Conservation (phyloP, 2,888 invertebrate species). For the Anarsia innoxiella region DNA sequence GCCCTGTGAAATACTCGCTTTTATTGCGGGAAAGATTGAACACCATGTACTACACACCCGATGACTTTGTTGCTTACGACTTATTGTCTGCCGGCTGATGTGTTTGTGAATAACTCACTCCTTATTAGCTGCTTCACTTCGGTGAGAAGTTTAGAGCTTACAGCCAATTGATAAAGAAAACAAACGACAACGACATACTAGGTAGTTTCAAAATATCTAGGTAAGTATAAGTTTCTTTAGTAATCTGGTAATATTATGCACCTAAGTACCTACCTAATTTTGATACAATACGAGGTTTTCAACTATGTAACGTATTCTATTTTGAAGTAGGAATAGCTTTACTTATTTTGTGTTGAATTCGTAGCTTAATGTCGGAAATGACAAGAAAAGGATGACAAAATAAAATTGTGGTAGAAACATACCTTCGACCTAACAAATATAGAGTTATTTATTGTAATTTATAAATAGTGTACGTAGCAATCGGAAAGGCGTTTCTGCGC, state of each 20-base stretch:
- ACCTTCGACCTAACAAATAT: too few relatives aligned
- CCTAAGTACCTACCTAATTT: too few relatives aligned
- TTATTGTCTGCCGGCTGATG: conserved; percentile 17
- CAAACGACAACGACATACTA: too few relatives aligned
- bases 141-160: too few relatives aligned
- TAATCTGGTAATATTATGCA: too few relatives aligned
- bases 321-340: too few relatives aligned
- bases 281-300: too few relatives aligned
- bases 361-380: not conserved
- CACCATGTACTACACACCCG: conserved; percentile 63
- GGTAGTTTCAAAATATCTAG: too few relatives aligned
- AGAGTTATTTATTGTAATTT: too few relatives aligned
- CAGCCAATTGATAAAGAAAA: too few relatives aligned
- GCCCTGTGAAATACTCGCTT: conserved; percentile 61
- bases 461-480: conserved; percentile 2
- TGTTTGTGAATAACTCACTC: conserved; percentile 15
- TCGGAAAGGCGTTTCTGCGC: conserved; percentile 1
- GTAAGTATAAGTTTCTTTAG: too few relatives aligned
- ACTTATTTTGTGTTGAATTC: not conserved
- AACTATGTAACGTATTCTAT: too few relatives aligned
- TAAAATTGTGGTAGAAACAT: not conserved
- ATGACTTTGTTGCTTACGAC: conserved; percentile 50
- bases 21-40: conserved; percentile 68
- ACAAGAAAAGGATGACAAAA: conserved; percentile 1
- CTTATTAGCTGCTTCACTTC: conserved; percentile 12